Evolutionary conservation across 2,797 vertebrate genomes (phyloP).

Genomic region (Chelon labrosus): DNA sequence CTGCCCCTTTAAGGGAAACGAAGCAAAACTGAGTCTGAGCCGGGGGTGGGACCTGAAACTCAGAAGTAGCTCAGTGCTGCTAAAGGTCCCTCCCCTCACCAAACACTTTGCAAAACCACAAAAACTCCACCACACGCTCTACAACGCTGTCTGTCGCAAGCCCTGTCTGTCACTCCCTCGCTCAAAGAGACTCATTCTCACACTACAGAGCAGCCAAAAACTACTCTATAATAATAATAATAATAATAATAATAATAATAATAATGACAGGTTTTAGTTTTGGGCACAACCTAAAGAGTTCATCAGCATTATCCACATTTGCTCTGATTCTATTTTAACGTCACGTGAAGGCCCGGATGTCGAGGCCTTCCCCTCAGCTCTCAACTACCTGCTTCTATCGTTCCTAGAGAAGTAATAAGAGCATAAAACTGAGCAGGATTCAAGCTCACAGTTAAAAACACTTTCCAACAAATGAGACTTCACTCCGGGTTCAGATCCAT

Average conservation of each 20-base stretch:
- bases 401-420: slow-evolving; percentile 6
- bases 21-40: slow-evolving; percentile 43
- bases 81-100: slow-evolving; percentile 67
- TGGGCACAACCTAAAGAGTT: neutral
- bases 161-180: slow-evolving; percentile 39
- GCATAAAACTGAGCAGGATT: slow-evolving; percentile 4
- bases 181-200: slow-evolving; percentile 17
- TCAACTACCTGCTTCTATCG: neutral
- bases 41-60: slow-evolving; percentile 64
- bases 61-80: slow-evolving; percentile 68
- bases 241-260: neutral
- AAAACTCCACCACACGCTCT: slow-evolving; percentile 81
- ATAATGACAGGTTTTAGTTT: slow-evolving; percentile 1
- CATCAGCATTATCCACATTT: slow-evolving; percentile 25
- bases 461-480: slow-evolving; percentile 1
- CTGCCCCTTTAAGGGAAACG: slow-evolving; percentile 77
- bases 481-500: slow-evolving; percentile 52
- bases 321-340: slow-evolving; percentile 22
- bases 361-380: neutral
- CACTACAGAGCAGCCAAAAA: slow-evolving; percentile 11
- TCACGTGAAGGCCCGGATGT: slow-evolving; percentile 15
- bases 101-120: slow-evolving; percentile 79
- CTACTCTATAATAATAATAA: neutral
- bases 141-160: slow-evolving; percentile 75
- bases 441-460: slow-evolving; percentile 2